Conservation (phyloP, 2,888 invertebrate species). For the Paralinhomoeus sp. region DNA sequence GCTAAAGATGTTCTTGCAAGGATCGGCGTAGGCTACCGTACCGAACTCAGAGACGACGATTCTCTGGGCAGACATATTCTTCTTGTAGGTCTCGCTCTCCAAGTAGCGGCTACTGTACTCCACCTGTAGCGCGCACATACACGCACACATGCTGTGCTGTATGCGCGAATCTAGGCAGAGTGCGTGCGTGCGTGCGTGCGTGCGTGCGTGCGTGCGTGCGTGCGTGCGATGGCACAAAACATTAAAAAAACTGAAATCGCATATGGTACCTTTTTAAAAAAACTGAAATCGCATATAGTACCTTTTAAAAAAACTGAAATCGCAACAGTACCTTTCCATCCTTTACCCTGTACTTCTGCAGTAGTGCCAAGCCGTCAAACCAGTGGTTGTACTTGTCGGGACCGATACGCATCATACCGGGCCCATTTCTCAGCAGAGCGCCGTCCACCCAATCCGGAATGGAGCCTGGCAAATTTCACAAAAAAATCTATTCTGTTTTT, state of each 20-base stretch:
- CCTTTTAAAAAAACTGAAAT: background rate
- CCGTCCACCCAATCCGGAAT: slow-evolving; percentile 59
- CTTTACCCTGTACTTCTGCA: slow-evolving; percentile 16
- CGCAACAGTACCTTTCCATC: slow-evolving; percentile 13
- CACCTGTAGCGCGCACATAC: too few species aligned
- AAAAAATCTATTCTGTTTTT: too few species aligned
- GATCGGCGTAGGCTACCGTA: slow-evolving; percentile 50
- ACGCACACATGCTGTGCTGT: too few species aligned
- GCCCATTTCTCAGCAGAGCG: slow-evolving; percentile 54
- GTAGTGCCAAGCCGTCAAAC: slow-evolving; percentile 57
- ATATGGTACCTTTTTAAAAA: too few species aligned
- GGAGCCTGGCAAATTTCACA: too few species aligned
- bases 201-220: too few species aligned
- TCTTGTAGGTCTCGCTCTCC: slow-evolving; percentile 42
- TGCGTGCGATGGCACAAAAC: slow-evolving; percentile 14
- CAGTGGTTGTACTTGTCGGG: slow-evolving; percentile 52
- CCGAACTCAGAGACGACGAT: slow-evolving; percentile 68
- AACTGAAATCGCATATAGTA: too few species aligned
- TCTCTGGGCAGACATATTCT: slow-evolving; percentile 45
- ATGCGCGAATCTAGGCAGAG: too few species aligned
- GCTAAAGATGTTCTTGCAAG: slow-evolving; percentile 33
- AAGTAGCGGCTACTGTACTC: slow-evolving; percentile 57
- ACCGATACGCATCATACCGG: slow-evolving; percentile 57
- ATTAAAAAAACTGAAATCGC: slow-evolving; percentile 41
- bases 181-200: too few species aligned